Percentiles rank a stretch among this genome's conserved stretches.
phyloP scores from a whole-genome alignment of 53 echinoderm and acorn worm genomes.

The Echinarachnius parma region DNA sequence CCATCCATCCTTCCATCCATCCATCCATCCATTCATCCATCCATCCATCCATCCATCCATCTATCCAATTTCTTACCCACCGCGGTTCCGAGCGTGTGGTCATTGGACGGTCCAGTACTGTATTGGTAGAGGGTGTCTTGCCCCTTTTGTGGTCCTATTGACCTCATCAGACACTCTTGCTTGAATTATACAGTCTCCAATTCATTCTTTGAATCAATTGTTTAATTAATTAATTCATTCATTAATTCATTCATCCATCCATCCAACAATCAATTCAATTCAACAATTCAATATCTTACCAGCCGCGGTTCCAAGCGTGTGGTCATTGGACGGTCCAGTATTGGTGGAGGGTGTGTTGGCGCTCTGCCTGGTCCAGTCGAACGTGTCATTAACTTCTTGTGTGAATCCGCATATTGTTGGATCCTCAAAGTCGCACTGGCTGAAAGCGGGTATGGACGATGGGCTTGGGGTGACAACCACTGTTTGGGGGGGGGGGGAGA shows the following conservation, averaged over 20 bases:
- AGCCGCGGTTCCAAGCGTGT: constrained; percentile 36
- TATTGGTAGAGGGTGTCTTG: no score
- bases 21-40: no score
- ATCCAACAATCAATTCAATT: no score
- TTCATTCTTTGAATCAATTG: no score
- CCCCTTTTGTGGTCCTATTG: constrained; percentile 59
- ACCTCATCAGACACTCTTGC: constrained; percentile 50
- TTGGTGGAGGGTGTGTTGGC: constrained; percentile 39
- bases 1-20: no score
- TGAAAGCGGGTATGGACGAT: constrained; percentile 42
- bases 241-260: no score
- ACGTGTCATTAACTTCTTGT: constrained; percentile 56
- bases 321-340: constrained; percentile 51
- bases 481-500: no score
- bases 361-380: constrained; percentile 61
- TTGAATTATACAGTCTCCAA: no score
- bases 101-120: constrained; percentile 55
- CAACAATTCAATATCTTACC: no score
- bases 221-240: no score
- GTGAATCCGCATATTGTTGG: constrained; percentile 49
- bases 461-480: constrained; percentile 68
- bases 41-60: no score
- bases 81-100: constrained; percentile 60
- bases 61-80: constrained; percentile 18
- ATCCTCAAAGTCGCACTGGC: constrained; percentile 74